Evolutionary conservation across 1,140 invertebrate species (phyloP).

Genomic region (Lepidurus arcticus): DNA sequence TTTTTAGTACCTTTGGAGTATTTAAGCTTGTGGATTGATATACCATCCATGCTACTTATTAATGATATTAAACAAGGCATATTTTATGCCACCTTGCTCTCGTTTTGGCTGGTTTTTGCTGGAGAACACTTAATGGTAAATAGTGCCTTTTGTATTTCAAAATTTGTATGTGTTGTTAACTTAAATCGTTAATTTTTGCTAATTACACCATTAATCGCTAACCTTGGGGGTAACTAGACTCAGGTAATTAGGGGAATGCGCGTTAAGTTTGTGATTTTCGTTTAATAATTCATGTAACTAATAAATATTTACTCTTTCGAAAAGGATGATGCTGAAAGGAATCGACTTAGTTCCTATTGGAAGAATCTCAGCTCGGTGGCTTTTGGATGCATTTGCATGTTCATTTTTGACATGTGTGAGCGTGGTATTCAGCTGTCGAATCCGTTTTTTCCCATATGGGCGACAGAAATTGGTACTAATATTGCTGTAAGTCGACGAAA

Average conservation of each 20-base stretch:
- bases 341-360: constrained; percentile 82
- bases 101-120: constrained; percentile 97
- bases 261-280: not conserved
- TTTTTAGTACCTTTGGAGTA: constrained; percentile 83
- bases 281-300: not conserved
- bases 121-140: constrained; percentile 90
- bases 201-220: not conserved
- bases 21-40: constrained; percentile 78
- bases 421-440: constrained; percentile 90
- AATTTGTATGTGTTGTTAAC: not conserved
- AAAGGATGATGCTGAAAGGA: constrained; percentile 71
- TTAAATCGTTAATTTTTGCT: not conserved
- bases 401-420: constrained; percentile 96
- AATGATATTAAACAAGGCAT: constrained; percentile 94
- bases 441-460: constrained; percentile 98
- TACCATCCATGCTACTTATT: constrained; percentile 92
- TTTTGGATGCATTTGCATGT: constrained; percentile 81
- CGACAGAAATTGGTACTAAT: constrained; percentile 83
- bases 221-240: not conserved
- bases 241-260: not conserved
- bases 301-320: constrained; percentile 37
- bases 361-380: constrained; percentile 88
- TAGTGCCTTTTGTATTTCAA: constrained; percentile 32
- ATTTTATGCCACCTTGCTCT: constrained; percentile 91
- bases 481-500: constrained; percentile 59